A percentile compares a stretch with the other conserved stretches of the same genome.
Evolutionary conservation across 2,113 vertebrate genomes (phyloP).

Genomic region (Odontesthes bonariensis): DNA sequence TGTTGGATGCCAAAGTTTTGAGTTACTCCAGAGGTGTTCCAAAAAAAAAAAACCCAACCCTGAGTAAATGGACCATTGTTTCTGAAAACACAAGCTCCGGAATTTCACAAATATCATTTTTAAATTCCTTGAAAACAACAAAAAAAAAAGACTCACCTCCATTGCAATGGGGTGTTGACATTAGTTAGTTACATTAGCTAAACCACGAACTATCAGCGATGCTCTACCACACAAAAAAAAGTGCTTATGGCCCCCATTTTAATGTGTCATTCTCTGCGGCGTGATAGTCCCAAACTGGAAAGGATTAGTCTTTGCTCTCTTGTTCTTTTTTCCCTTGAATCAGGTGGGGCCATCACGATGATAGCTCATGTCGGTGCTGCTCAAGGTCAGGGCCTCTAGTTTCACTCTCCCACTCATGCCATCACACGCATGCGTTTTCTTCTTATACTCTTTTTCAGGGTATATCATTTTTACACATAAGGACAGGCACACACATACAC

Average conservation of each 20-base stretch:
- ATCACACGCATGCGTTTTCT: conserved; percentile 48
- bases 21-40: conserved; percentile 10
- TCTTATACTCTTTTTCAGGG: conserved; percentile 53
- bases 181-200: background rate
- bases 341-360: conserved; percentile 62
- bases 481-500: conserved; percentile 25
- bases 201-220: background rate
- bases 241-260: conserved; percentile 23
- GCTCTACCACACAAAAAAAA: background rate
- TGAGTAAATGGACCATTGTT: background rate
- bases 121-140: background rate
- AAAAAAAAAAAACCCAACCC: conserved; percentile 4
- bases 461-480: conserved; percentile 72
- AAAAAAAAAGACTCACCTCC: background rate
- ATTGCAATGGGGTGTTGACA: background rate
- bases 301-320: conserved; percentile 42
- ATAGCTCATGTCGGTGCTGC: conserved; percentile 79
- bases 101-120: conserved; percentile 8
- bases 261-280: conserved; percentile 7
- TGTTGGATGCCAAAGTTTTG: conserved; percentile 6
- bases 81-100: conserved; percentile 17
- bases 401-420: conserved; percentile 76
- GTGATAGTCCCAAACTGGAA: conserved; percentile 44
- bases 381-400: conserved; percentile 80
- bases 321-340: conserved; percentile 41